These are phyloP conservation scores for Semnopithecus entellus DNA, from an alignment of 2,113 vertebrate species.

Conservation along the genomic window DNA sequence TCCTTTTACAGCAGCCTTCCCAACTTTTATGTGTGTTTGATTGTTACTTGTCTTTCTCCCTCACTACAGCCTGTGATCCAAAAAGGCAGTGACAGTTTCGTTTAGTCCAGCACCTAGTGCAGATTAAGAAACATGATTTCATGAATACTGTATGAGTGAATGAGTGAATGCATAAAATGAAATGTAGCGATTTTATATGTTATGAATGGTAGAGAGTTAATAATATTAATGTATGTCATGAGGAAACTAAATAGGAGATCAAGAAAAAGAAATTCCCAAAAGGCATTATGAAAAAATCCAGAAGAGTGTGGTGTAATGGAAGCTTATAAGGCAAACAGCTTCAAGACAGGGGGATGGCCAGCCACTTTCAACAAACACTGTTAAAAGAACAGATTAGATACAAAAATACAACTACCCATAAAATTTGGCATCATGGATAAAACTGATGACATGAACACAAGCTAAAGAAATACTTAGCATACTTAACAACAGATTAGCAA, in stretches of 20 bases:
- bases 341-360: not conserved
- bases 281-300: not conserved
- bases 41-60: not conserved
- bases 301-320: not conserved
- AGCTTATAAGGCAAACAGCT: not conserved
- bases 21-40: not conserved
- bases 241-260: not conserved
- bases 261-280: not conserved
- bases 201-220: not conserved
- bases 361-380: not conserved
- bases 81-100: not conserved
- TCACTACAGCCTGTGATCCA: not conserved
- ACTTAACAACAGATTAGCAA: not conserved
- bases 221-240: not conserved
- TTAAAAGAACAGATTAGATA: not conserved
- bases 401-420: not conserved
- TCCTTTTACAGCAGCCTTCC: not conserved
- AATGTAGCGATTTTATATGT: not conserved
- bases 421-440: not conserved
- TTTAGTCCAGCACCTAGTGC: not conserved
- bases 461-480: not conserved
- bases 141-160: not conserved
- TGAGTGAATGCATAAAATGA: not conserved
- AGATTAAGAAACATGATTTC: not conserved
- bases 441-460: not conserved